phyloP scores from a whole-genome alignment of 1,140 invertebrate species.

The Diploscapter pachys region DNA sequence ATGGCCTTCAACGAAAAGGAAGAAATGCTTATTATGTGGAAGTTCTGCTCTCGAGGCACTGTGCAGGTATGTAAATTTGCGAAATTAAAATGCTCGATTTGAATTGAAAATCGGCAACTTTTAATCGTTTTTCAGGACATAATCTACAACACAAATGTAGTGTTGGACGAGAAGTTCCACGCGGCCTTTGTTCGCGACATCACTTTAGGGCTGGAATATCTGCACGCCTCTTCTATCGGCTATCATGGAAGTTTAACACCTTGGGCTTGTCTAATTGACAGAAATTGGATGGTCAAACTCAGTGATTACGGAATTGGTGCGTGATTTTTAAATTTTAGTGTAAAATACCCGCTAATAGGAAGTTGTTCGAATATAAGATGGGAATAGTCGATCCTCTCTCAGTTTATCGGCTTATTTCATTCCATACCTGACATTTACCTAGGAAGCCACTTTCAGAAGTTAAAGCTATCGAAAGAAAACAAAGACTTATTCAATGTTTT shows the following conservation, averaged over 20 bases:
- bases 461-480: too few species aligned
- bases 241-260: constrained; percentile 55
- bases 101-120: neutral
- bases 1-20: constrained; percentile 58
- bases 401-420: too few species aligned
- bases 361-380: too few species aligned
- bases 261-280: constrained; percentile 48
- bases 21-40: constrained; percentile 57
- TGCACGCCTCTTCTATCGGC: constrained; percentile 48
- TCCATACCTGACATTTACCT: too few species aligned
- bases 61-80: constrained; percentile 43
- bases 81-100: neutral
- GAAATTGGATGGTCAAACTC: constrained; percentile 57
- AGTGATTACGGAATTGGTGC: constrained; percentile 51
- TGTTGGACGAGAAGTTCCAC: constrained; percentile 54
- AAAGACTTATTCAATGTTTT: neutral
- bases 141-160: constrained; percentile 56
- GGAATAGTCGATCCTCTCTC: too few species aligned
- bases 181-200: constrained; percentile 57
- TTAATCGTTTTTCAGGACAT: constrained; percentile 41
- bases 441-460: too few species aligned
- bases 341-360: too few species aligned
- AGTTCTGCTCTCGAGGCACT: constrained; percentile 57
- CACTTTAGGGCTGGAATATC: constrained; percentile 41
- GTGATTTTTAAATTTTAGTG: neutral